Base-by-base conservation (phyloP, 2,113 vertebrate genomes). In the Pyxicephalus adspersus region DNA sequence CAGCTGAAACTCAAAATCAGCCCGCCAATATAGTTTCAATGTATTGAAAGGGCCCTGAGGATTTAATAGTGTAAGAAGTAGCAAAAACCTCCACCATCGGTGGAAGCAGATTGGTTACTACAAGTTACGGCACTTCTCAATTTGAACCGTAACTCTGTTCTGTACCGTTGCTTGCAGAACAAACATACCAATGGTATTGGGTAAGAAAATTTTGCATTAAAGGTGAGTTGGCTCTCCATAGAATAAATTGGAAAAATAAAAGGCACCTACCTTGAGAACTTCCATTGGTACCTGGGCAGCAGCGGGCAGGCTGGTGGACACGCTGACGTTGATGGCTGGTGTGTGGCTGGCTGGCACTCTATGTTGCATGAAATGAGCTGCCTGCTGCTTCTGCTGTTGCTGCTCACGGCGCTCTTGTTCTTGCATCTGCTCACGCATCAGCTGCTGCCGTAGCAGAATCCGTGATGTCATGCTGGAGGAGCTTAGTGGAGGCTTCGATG, bases 271-370 rank as follows among this genome's bases (percentile, higher is more conserved):
- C 96, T 97, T 96, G 85, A 95, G 91, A 86, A 96, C 92, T 91
- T 95, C 94, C 94, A 95, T 95, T 85, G 97, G 97, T 80, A 98
- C 95, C 92, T 96, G 96, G 65, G 96, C 88, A 58, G 95, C 90
- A 0, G 95, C 92, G 71, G 95, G 91, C 66, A 94, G 90, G 86
- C 88, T 86, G 81, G 86, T 72, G 83, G 92, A 88, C 81, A 90
- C 88, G 15, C 91, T 93, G 87, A 95, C 92, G 92, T 98, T 96
- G 90, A 93, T 89, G 83, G 88, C 89, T 26, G 96, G 94, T 60
- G 94, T 98, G 91, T 96, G 97, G 76, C 89, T 91, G 84, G 91
- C 87, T 0, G 94, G 87, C 16, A 91, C 90, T 83, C 94, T 90
- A 89, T 94, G 96, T 71, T 94, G 86, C 87, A 92, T 85, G 88